Percentiles rank a stretch among this genome's conserved stretches.
Evolutionary conservation across 2,797 vertebrate species (phyloP).

Genomic region (Platalea minor): DNA sequence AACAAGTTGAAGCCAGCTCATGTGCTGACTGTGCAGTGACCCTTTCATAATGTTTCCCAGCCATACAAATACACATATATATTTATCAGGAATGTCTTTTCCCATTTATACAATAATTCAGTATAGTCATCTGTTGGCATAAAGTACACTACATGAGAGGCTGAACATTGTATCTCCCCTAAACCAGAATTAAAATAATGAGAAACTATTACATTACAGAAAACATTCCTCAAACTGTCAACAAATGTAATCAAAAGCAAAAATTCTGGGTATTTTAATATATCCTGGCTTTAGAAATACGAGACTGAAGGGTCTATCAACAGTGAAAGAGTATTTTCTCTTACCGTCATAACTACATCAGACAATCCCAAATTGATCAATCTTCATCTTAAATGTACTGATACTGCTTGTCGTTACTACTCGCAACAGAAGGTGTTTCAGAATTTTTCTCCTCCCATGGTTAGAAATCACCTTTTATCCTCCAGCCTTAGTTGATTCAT

Average conservation of each 20-base stretch:
- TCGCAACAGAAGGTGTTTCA: neutral
- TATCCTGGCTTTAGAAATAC: neutral
- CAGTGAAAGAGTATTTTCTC: neutral
- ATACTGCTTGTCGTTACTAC: neutral
- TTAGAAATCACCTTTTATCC: neutral
- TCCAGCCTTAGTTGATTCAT: neutral
- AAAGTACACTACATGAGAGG: neutral
- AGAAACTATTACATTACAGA: conserved; percentile 25
- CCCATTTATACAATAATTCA: conserved; percentile 22
- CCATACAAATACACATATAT: neutral
- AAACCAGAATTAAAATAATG: conserved; percentile 4
- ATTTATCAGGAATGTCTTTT: conserved; percentile 26
- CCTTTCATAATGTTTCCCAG: conserved; percentile 37
- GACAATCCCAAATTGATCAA: neutral
- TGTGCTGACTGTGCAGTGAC: conserved; percentile 28
- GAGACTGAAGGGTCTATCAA: neutral
- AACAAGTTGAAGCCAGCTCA: conserved; percentile 36
- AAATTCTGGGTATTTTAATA: neutral
- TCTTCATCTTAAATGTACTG: neutral
- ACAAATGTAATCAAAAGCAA: neutral
- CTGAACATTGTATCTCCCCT: neutral
- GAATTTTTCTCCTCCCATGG: neutral
- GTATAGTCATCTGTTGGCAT: neutral
- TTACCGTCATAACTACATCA: neutral
- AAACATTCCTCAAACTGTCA: conserved; percentile 2